Evolutionary conservation across 2,888 invertebrate species (phyloP), one percentile per base, ranked within the genome.

Genomic region (Beris chalybata): DNA sequence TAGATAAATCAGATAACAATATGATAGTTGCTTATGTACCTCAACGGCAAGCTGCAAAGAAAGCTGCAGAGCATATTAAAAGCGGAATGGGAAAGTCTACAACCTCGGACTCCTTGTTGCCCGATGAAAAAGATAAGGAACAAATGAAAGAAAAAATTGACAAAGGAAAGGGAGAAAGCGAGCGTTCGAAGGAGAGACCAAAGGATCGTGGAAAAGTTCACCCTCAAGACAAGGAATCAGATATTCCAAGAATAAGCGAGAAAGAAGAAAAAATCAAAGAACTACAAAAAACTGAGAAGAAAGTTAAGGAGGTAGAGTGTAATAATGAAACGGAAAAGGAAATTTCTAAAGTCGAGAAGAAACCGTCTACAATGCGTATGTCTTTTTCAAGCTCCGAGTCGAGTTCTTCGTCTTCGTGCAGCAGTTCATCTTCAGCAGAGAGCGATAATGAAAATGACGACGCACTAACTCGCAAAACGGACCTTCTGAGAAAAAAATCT

Each of bases 21-120:
- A 86, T 88, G 74, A 84, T 89, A 55, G 85, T 92, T 50, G 88
- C 92, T 0, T 92, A 93, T 77, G 94, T 95, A 29, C 94, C 94
- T 1, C 94, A 95, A 77, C 83, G 94, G 68, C 92, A 93, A 80
- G 94, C 94, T 1, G 94, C 94, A 11, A 93, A 93, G 77, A 94
- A 94, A 78, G 94, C 94, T 0, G 93, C 93, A 1, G 93, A 93
- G 74, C 92, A 93, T 75, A 91, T 94, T 64, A 92, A 93, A 77
- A 91, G 91, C 77, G 91, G 90, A 6, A 82, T 89, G 72, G 88
- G 88, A 31, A 74, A 74, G 53, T 38, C 66, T 82, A 82, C 74
- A 80, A 31, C 67, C 4, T 48, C 59, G 5, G 71, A 66, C 15
- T 47, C 63, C 4, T 68, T 52, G 44, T 74, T 71, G 43, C 30